These are phyloP conservation scores for Ostrea denselamellosa DNA, from an alignment of 1,140 invertebrate genomes.

Conservation along the genomic window DNA sequence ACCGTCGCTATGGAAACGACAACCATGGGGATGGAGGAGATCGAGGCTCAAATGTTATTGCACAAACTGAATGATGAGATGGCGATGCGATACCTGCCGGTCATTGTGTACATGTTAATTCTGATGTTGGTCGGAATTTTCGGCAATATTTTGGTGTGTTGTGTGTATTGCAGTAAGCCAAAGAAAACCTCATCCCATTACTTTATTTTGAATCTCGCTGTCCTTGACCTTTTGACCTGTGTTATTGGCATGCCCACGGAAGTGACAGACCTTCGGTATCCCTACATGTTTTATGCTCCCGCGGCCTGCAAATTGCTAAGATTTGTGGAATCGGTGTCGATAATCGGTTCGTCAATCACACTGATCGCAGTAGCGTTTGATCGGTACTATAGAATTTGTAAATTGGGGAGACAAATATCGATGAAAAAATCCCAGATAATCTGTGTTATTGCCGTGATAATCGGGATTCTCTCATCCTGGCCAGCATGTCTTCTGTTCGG, in stretches of 20 bases:
- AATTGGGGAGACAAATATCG: constrained; percentile 69
- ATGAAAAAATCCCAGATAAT: constrained; percentile 66
- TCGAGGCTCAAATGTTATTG: constrained; percentile 22
- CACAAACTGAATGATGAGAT: constrained; percentile 66
- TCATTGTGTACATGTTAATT: constrained; percentile 71
- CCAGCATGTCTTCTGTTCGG: constrained; percentile 73
- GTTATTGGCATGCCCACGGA: constrained; percentile 75
- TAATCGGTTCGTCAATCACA: constrained; percentile 72
- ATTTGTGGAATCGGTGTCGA: constrained; percentile 72
- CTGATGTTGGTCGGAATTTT: constrained; percentile 70
- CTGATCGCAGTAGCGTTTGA: constrained; percentile 74
- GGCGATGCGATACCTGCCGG: constrained; percentile 70
- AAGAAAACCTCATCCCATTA: constrained; percentile 73
- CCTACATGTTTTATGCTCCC: constrained; percentile 73
- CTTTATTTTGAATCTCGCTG: constrained; percentile 73
- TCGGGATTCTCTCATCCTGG: constrained; percentile 71
- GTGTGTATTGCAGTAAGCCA: constrained; percentile 69
- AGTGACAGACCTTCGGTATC: constrained; percentile 72
- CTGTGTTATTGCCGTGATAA: constrained; percentile 67
- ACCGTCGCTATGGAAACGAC: constrained; percentile 22
- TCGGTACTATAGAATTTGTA: constrained; percentile 73
- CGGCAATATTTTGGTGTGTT: constrained; percentile 71
- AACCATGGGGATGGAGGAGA: neutral
- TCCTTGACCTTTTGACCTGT: constrained; percentile 74
- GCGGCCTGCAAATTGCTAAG: constrained; percentile 73